Conservation (phyloP, 2,888 invertebrate species). For the Acanthopleura granulata region DNA sequence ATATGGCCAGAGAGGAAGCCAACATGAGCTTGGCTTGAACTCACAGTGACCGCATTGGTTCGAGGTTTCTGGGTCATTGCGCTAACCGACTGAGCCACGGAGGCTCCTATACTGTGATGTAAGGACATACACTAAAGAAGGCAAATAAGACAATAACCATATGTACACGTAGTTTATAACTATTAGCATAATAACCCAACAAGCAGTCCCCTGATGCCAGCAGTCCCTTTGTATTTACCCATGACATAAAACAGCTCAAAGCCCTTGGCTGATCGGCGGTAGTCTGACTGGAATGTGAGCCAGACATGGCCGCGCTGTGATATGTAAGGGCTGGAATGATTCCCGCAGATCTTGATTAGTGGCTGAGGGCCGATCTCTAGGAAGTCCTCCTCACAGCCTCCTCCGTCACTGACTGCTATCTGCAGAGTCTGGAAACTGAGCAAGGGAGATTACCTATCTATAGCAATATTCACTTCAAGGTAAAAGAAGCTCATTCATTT, state of each 20-base stretch:
- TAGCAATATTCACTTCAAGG: not conserved
- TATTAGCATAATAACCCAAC: too few species aligned
- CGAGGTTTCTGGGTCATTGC: too few species aligned
- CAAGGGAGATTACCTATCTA: slow-evolving; percentile 15
- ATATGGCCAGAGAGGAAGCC: too few species aligned
- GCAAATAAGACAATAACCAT: too few species aligned
- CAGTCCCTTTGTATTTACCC: slow-evolving; percentile 25
- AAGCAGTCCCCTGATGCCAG: too few species aligned
- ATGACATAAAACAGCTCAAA: slow-evolving; percentile 34
- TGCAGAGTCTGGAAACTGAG: slow-evolving; percentile 33
- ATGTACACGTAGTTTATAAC: too few species aligned
- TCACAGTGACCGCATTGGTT: too few species aligned
- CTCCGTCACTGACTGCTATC: slow-evolving; percentile 22
- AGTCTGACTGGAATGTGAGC: slow-evolving; percentile 29
- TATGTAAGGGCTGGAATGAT: slow-evolving; percentile 24
- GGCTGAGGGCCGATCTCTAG: slow-evolving; percentile 33
- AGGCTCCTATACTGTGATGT: too few species aligned
- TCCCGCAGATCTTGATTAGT: slow-evolving; percentile 28
- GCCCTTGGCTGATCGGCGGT: slow-evolving; percentile 18
- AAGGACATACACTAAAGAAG: too few species aligned
- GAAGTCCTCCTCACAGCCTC: slow-evolving; percentile 23
- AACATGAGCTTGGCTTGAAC: too few species aligned
- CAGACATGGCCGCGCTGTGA: slow-evolving; percentile 28
- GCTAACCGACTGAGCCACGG: too few species aligned
- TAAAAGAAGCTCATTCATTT: too few species aligned